phyloP scores from a whole-genome alignment of 2,113 vertebrate species.

The Malurus elegans region DNA sequence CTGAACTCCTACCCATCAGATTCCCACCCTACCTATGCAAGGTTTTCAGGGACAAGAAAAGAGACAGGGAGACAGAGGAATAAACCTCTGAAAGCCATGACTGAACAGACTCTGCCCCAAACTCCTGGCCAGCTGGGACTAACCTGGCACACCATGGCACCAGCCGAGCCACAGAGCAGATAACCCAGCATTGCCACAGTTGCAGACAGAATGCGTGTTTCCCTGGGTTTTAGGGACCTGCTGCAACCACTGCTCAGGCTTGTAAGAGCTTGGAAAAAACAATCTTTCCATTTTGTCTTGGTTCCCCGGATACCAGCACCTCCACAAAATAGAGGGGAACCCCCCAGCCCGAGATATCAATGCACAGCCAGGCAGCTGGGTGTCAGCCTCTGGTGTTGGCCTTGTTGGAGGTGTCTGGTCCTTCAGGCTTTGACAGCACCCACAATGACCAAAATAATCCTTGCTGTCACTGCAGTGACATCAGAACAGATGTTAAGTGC shows the following conservation, averaged over 20 bases:
- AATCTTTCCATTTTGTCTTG: background rate
- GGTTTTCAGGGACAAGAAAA: background rate
- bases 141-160: background rate
- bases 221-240: background rate
- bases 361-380: background rate
- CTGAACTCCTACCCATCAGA: background rate
- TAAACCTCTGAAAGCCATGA: background rate
- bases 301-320: background rate
- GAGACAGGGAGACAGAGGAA: background rate
- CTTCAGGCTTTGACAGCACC: background rate
- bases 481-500: background rate
- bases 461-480: background rate
- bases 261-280: fast-evolving
- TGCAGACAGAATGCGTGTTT: background rate
- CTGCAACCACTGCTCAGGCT: background rate
- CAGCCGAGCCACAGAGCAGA: fast-evolving
- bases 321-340: background rate
- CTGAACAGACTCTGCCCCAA: background rate
- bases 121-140: background rate
- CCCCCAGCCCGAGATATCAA: background rate
- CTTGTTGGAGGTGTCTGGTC: background rate
- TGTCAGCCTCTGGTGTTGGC: background rate
- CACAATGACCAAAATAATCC: background rate
- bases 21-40: background rate
- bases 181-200: background rate